Conservation (phyloP, 1,140 invertebrate genomes). For the Drosophila teissieri region DNA sequence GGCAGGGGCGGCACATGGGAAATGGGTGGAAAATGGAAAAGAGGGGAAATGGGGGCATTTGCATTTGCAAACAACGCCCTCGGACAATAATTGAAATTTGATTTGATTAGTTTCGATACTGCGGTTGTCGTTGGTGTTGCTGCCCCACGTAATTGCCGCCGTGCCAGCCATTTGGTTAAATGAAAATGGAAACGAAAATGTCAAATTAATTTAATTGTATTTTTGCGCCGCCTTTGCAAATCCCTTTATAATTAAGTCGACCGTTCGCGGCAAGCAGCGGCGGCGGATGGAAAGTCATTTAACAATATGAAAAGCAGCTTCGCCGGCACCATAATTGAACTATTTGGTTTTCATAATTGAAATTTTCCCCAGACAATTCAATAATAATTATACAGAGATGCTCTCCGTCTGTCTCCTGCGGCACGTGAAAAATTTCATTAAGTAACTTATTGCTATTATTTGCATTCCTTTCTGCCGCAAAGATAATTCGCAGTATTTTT, state of each 20-base stretch:
- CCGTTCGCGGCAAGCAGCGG: background rate
- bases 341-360: constrained; percentile 80
- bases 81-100: constrained; percentile 79
- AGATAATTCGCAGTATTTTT: constrained; percentile 60
- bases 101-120: constrained; percentile 78
- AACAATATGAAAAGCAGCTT: constrained; percentile 52
- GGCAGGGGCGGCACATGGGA: background rate
- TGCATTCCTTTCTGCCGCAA: constrained; percentile 68
- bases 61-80: constrained; percentile 61
- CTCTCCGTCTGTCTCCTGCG: constrained; percentile 27
- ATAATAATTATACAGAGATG: constrained; percentile 71
- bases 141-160: constrained; percentile 20
- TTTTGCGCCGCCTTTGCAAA: constrained; percentile 55
- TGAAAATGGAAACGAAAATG: constrained; percentile 56
- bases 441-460: constrained; percentile 82
- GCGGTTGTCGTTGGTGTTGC: constrained; percentile 23
- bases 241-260: constrained; percentile 74
- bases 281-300: constrained; percentile 47
- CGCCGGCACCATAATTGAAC: constrained; percentile 65
- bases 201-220: constrained; percentile 63
- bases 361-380: constrained; percentile 77
- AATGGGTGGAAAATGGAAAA: too few species aligned
- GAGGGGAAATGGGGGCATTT: constrained; percentile 22
- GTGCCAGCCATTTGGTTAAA: constrained; percentile 24
- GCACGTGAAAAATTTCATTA: constrained; percentile 80